Conservation (phyloP, 1,140 invertebrate species). For the Hyposmocoma kahamanoa region DNA sequence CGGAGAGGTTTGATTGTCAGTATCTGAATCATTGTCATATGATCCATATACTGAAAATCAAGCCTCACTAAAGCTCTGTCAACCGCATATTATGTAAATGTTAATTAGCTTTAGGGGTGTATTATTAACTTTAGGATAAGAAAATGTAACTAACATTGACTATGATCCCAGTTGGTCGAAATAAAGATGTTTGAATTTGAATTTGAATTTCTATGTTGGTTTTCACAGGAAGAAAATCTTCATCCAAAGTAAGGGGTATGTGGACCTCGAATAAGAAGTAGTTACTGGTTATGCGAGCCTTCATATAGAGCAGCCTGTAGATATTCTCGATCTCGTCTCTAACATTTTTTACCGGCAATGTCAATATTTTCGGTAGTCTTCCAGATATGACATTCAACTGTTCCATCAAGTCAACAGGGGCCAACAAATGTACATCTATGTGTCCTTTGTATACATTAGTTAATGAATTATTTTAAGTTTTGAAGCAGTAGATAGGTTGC, state of each 20-base stretch:
- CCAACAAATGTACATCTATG: slow-evolving; percentile 15
- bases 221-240: slow-evolving; percentile 13
- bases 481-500: slow-evolving; percentile 11
- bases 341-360: slow-evolving; percentile 13
- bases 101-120: too few relatives aligned
- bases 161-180: too few relatives aligned
- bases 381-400: slow-evolving; percentile 16
- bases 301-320: slow-evolving; percentile 14
- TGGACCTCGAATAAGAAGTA: slow-evolving; percentile 17
- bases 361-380: slow-evolving; percentile 17
- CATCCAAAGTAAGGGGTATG: slow-evolving; percentile 11
- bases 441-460: slow-evolving; percentile 18
- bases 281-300: slow-evolving; percentile 12
- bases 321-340: slow-evolving; percentile 5
- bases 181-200: too few relatives aligned
- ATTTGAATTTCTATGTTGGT: neutral
- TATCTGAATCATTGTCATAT: too few relatives aligned
- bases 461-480: slow-evolving; percentile 12
- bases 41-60: too few relatives aligned
- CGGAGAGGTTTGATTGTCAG: too few relatives aligned
- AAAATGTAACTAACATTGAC: too few relatives aligned
- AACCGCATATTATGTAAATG: too few relatives aligned
- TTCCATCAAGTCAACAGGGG: slow-evolving; percentile 11
- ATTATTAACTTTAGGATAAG: too few relatives aligned
- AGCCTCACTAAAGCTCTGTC: too few relatives aligned